phyloP scores from a whole-genome alignment of 2,113 vertebrate species.

The Phrynosoma blainvillii region DNA sequence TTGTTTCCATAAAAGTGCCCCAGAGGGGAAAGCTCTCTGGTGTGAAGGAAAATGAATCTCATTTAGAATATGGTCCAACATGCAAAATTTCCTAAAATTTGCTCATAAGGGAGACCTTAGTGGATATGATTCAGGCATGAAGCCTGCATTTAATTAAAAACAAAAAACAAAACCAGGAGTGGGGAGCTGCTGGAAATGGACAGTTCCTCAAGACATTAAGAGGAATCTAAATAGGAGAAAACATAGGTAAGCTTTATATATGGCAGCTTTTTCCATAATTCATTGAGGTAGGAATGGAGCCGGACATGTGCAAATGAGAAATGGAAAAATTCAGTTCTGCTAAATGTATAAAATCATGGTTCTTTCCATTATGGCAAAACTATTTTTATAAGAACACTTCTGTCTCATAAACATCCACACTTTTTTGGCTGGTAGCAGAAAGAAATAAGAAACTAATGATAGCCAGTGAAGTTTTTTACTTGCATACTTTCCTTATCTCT shows the following conservation, averaged over 20 bases:
- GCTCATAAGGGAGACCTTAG: constrained; percentile 11
- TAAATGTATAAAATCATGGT: constrained; percentile 23
- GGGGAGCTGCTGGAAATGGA: constrained; percentile 35
- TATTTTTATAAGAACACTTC: constrained; percentile 47
- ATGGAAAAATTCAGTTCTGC: constrained; percentile 52
- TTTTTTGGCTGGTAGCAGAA: constrained; percentile 12
- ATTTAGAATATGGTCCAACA: constrained; percentile 37
- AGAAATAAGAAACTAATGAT: constrained; percentile 19
- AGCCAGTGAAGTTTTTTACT: not conserved
- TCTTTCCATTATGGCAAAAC: constrained; percentile 40
- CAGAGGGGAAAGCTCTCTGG: constrained; percentile 11
- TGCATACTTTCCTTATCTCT: too few species aligned
- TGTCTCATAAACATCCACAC: constrained; percentile 22
- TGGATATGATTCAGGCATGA: constrained; percentile 48
- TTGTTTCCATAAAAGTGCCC: constrained; percentile 20
- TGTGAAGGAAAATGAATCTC: constrained; percentile 32
- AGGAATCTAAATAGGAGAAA: constrained; percentile 36
- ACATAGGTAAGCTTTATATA: constrained; percentile 21
- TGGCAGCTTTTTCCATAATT: constrained; percentile 43
- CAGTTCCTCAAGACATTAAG: not conserved
- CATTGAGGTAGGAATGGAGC: constrained; percentile 42
- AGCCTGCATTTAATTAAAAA: not conserved
- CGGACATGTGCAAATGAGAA: constrained; percentile 44
- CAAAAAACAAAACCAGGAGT: not conserved
- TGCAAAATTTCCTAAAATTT: not conserved